Conservation (phyloP, 2,888 invertebrate species). For the Azorinus chamasolen region DNA sequence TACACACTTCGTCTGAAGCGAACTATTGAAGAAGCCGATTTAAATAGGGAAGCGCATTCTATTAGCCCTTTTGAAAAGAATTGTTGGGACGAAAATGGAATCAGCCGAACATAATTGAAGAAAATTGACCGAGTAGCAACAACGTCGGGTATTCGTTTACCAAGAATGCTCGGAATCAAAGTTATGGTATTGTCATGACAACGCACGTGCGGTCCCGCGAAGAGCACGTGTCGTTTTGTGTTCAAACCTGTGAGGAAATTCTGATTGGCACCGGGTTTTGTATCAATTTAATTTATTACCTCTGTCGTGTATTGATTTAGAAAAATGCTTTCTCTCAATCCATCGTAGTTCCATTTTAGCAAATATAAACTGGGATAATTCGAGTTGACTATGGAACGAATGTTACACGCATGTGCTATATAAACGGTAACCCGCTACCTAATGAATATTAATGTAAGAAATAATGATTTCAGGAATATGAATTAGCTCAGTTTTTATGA, state of each 20-base stretch:
- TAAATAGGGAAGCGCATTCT: no score
- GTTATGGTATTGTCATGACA: conserved; percentile 50
- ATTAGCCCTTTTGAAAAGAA: no score
- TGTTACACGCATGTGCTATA: no score
- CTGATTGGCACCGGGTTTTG: conserved; percentile 48
- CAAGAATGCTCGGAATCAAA: conserved; percentile 33
- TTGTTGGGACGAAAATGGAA: no score
- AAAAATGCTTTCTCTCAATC: background rate
- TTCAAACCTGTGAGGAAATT: conserved; percentile 54
- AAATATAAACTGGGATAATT: no score
- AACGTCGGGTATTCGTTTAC: conserved; percentile 54
- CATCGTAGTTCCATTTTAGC: background rate
- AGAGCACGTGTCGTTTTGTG: conserved; percentile 48
- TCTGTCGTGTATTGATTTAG: conserved; percentile 17
- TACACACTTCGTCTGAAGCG: no score
- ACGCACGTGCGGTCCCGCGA: conserved; percentile 46
- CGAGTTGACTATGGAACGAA: no score
- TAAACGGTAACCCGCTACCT: no score
- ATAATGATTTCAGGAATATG: no score
- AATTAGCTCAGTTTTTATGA: no score
- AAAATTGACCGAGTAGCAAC: conserved; percentile 63
- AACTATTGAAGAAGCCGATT: no score
- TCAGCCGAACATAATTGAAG: conserved; percentile 47
- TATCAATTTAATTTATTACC: conserved; percentile 61
- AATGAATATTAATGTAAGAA: no score